Evolutionary conservation across 1,140 invertebrate species (phyloP).

Genomic region (Dendroctonus ponderosae): DNA sequence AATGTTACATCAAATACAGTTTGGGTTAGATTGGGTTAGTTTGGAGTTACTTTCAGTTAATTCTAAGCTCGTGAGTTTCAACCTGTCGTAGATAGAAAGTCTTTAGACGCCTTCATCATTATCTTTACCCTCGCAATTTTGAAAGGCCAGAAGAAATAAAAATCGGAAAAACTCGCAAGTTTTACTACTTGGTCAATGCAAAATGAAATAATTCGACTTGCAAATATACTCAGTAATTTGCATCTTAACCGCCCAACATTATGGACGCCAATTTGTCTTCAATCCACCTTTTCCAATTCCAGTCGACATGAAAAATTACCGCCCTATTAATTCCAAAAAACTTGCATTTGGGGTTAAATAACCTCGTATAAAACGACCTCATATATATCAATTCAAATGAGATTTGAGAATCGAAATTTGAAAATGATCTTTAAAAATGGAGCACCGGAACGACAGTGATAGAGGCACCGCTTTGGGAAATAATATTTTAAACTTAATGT

Average conservation of each 20-base stretch:
- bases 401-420: conserved; percentile 22
- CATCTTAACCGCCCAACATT: neutral
- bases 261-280: conserved; percentile 2
- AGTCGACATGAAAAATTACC: conserved; percentile 18
- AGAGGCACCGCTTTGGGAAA: neutral
- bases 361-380: conserved; percentile 15
- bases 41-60: too few relatives aligned
- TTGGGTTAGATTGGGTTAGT: too few relatives aligned
- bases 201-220: too few relatives aligned
- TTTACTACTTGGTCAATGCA: too few relatives aligned
- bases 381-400: conserved; percentile 24
- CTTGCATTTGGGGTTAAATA: conserved; percentile 21
- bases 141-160: too few relatives aligned
- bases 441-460: conserved; percentile 8
- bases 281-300: conserved; percentile 1
- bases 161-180: too few relatives aligned
- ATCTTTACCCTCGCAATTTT: too few relatives aligned
- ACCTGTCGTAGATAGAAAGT: too few relatives aligned
- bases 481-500: conserved; percentile 4
- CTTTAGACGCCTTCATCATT: too few relatives aligned
- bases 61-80: too few relatives aligned
- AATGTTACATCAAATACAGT: too few relatives aligned
- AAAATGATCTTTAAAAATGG: conserved; percentile 27
- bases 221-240: too few relatives aligned
- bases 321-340: conserved; percentile 5